Conservation (phyloP, 2,113 vertebrate genomes). For the Octodon degus region DNA sequence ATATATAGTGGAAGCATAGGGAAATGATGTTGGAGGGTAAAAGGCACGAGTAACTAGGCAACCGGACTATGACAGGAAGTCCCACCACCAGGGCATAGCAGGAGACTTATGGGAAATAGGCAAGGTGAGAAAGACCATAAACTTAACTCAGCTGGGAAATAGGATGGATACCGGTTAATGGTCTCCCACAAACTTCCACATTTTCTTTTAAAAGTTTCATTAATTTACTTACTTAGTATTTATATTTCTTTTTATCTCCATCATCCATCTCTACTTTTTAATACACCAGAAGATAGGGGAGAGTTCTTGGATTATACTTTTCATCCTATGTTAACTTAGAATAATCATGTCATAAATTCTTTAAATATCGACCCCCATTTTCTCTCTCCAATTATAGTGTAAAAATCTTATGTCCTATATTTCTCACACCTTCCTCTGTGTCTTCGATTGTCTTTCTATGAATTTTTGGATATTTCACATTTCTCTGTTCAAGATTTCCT, state of each 20-base stretch:
- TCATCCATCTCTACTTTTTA: background rate
- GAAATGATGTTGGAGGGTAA: no score
- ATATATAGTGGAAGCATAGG: no score
- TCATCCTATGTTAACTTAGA: background rate
- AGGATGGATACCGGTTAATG: no score
- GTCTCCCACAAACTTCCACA: background rate
- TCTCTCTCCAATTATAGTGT: background rate
- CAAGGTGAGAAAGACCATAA: no score
- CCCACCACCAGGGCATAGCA: no score
- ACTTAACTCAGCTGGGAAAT: no score
- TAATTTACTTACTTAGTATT: background rate
- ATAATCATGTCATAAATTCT: background rate
- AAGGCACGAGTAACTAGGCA: no score
- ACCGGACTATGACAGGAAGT: no score
- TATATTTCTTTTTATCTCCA: background rate
- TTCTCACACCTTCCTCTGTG: background rate
- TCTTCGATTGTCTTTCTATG: background rate
- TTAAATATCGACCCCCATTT: background rate
- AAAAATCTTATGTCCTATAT: background rate
- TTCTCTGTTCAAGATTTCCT: background rate
- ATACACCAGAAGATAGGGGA: background rate
- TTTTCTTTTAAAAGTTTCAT: background rate
- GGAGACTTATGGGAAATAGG: no score
- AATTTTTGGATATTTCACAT: background rate
- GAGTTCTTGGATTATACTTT: background rate